Evolutionary conservation across 1,140 invertebrate species (phyloP).

Genomic region (Drosophila pallidifrons): DNA sequence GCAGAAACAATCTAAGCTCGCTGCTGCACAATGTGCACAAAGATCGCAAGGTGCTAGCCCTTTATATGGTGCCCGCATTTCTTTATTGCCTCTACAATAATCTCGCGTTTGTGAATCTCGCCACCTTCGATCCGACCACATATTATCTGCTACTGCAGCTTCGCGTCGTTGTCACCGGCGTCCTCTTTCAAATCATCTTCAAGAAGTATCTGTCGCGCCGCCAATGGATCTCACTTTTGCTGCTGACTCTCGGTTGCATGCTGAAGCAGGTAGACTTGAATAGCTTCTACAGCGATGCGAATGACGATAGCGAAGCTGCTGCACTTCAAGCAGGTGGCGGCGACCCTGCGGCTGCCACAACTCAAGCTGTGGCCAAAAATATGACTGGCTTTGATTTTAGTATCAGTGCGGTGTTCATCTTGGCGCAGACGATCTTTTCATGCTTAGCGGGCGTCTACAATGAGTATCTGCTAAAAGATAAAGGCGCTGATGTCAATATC

Average conservation of each 20-base stretch:
- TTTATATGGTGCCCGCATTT: conserved; percentile 96
- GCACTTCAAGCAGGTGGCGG: conserved; percentile 41
- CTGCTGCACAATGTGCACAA: conserved; percentile 87
- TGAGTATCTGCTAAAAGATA: conserved; percentile 96
- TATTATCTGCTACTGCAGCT: conserved; percentile 97
- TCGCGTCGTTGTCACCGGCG: conserved; percentile 95
- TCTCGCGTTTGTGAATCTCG: conserved; percentile 95
- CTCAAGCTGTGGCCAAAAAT: conserved; percentile 76
- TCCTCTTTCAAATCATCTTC: conserved; percentile 96
- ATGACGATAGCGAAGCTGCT: conserved; percentile 67
- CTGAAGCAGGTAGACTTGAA: conserved; percentile 93
- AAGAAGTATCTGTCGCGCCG: conserved; percentile 92
- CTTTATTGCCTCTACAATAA: conserved; percentile 98
- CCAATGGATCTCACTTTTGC: conserved; percentile 95
- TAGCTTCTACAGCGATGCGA: conserved; percentile 75
- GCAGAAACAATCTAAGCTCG: conserved; percentile 83
- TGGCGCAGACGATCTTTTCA: conserved; percentile 95
- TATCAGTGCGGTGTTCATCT: conserved; percentile 90
- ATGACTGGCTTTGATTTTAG: conserved; percentile 86
- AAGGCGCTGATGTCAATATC: conserved; percentile 93
- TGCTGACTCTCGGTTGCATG: conserved; percentile 96
- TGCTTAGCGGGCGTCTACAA: conserved; percentile 98
- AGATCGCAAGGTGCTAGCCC: conserved; percentile 89
- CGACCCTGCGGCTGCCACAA: not conserved
- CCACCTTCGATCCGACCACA: conserved; percentile 96